Conservation (phyloP, 2,797 vertebrate genomes). For the Hoplostethus atlanticus region DNA sequence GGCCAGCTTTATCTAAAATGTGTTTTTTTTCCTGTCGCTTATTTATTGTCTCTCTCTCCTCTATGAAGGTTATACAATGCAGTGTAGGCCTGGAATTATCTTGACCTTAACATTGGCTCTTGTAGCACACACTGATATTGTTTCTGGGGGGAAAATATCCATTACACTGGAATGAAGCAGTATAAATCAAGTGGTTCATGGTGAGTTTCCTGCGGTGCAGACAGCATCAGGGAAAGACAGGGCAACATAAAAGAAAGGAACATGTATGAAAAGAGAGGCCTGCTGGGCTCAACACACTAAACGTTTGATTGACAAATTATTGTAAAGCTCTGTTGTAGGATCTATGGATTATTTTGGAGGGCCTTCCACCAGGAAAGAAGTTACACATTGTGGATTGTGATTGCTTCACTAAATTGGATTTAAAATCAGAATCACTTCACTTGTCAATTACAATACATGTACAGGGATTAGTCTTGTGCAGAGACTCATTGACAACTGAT, state of each 20-base stretch:
- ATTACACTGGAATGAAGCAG: conserved; percentile 52
- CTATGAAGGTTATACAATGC: conserved; percentile 75
- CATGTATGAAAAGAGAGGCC: not conserved
- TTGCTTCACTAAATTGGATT: too few species aligned
- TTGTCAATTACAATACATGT: too few species aligned
- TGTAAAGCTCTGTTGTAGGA: not conserved
- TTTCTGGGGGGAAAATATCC: conserved; percentile 58
- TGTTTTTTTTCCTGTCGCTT: conserved; percentile 60
- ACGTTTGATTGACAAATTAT: conserved; percentile 4
- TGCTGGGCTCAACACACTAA: not conserved
- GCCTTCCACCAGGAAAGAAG: too few species aligned
- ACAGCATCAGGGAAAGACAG: conserved; percentile 17
- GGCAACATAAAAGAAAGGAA: conserved; percentile 11
- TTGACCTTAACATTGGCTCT: conserved; percentile 60
- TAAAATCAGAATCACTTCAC: too few species aligned
- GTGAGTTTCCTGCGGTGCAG: conserved; percentile 20
- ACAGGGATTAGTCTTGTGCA: not conserved
- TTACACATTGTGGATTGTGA: too few species aligned
- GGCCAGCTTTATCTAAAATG: conserved; percentile 75
- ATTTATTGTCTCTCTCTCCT: conserved; percentile 74
- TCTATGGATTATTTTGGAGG: not conserved
- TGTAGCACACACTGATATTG: conserved; percentile 50
- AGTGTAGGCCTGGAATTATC: conserved; percentile 63
- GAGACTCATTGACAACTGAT: not conserved
- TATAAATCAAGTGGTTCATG: conserved; percentile 61